These are phyloP conservation scores for Drosophila erecta DNA, from an alignment of 1,140 invertebrate species.

Conservation along the genomic window DNA sequence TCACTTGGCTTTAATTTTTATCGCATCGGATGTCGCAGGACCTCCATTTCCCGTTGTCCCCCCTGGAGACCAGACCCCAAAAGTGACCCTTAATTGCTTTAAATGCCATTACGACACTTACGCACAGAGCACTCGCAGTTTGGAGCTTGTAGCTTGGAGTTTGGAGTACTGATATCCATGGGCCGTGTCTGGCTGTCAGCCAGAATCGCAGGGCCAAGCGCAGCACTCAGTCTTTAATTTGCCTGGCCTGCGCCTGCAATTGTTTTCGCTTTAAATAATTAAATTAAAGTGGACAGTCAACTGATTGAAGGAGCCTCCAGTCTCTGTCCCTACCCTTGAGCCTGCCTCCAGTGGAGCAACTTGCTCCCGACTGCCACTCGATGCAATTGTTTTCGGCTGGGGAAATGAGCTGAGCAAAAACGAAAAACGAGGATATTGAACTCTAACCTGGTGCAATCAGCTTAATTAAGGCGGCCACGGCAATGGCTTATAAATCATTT, in stretches of 20 bases:
- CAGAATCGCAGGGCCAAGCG: conserved; percentile 48
- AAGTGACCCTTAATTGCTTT: conserved; percentile 82
- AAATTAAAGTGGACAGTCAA: conserved; percentile 75
- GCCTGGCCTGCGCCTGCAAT: conserved; percentile 47
- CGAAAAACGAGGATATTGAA: conserved; percentile 56
- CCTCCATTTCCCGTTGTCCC: conserved; percentile 48
- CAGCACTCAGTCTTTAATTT: conserved; percentile 28
- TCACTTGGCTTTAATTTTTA: conserved; percentile 56
- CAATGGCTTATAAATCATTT: conserved; percentile 73
- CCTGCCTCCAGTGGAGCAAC: background rate
- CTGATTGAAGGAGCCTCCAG: conserved; percentile 63
- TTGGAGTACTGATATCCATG: conserved; percentile 9
- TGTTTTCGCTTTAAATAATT: conserved; percentile 83
- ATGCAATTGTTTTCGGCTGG: conserved; percentile 66
- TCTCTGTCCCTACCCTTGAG: no score
- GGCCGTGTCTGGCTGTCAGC: conserved; percentile 49
- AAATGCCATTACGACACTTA: conserved; percentile 83
- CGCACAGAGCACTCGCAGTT: conserved; percentile 45
- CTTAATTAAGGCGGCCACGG: conserved; percentile 56
- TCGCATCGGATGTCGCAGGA: conserved; percentile 71
- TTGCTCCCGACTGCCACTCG: conserved; percentile 27
- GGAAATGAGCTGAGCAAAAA: conserved; percentile 1
- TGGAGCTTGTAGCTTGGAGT: background rate
- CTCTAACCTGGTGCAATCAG: conserved; percentile 48
- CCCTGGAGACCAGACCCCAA: conserved; percentile 31